Percentiles rank a stretch among this genome's conserved stretches.
These are phyloP conservation scores for Haemorhous mexicanus DNA, from an alignment of 2,113 vertebrate genomes.

Conservation along the genomic window DNA sequence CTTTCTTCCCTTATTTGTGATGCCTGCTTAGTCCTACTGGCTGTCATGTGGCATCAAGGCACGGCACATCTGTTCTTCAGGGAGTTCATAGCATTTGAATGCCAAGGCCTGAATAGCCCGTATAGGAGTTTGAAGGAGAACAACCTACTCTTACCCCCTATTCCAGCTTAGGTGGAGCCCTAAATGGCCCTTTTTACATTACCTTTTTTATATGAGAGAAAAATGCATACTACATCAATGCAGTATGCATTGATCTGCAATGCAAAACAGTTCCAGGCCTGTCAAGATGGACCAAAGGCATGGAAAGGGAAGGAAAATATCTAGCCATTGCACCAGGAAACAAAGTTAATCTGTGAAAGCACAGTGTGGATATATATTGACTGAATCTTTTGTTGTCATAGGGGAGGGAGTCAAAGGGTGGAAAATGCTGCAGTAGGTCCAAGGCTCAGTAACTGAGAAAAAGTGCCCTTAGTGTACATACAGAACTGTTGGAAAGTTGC, in stretches of 20 bases:
- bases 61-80: not conserved
- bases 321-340: not conserved
- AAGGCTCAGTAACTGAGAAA: not conserved
- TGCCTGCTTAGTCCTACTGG: not conserved
- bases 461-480: not conserved
- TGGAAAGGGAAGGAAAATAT: not conserved
- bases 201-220: not conserved
- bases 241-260: not conserved
- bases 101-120: not conserved
- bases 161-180: not conserved
- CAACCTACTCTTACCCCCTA: not conserved
- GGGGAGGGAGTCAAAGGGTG: not conserved
- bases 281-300: not conserved
- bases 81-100: not conserved
- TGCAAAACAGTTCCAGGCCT: not conserved
- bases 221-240: not conserved
- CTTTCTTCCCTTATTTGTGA: not conserved
- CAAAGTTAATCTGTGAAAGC: not conserved
- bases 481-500: not conserved
- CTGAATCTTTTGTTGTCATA: not conserved
- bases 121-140: not conserved
- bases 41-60: not conserved
- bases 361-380: not conserved
- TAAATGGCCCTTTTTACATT: not conserved
- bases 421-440: not conserved